Evolutionary conservation across 2,888 invertebrate genomes (phyloP).

Genomic region (Leptura quadrifasciata): DNA sequence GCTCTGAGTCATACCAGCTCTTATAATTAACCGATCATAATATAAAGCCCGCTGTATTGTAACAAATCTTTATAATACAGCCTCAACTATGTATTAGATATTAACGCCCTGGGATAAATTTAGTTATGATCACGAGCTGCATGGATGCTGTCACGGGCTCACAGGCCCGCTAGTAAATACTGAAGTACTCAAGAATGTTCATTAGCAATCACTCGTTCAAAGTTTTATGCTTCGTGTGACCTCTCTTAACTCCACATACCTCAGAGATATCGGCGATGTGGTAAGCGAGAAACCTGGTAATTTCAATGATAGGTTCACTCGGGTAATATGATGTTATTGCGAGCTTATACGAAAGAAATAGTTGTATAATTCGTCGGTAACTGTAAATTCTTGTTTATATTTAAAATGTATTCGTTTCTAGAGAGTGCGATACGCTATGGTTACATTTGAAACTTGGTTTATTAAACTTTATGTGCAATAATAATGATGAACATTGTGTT

Average conservation of each 20-base stretch:
- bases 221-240: constrained; percentile 62
- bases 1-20: neutral
- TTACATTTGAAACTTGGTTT: no score
- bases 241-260: constrained; percentile 55
- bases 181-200: constrained; percentile 41
- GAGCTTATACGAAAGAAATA: neutral
- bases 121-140: constrained; percentile 48
- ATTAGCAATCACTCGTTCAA: constrained; percentile 46
- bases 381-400: neutral
- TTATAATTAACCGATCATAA: constrained; percentile 15
- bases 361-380: neutral
- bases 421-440: neutral
- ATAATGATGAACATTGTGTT: no score
- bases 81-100: constrained; percentile 28
- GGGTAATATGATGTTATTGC: neutral
- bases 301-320: constrained; percentile 22
- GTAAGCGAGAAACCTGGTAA: constrained; percentile 41
- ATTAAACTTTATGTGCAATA: no score
- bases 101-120: constrained; percentile 21
- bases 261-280: constrained; percentile 55
- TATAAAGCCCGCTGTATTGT: neutral
- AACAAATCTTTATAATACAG: neutral
- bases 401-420: neutral
- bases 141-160: constrained; percentile 47
- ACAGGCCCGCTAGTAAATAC: constrained; percentile 26